Evolutionary conservation across 2,113 vertebrate genomes (phyloP), one percentile per base, ranked within the genome.

Genomic region (Entomyzon cyanotis): DNA sequence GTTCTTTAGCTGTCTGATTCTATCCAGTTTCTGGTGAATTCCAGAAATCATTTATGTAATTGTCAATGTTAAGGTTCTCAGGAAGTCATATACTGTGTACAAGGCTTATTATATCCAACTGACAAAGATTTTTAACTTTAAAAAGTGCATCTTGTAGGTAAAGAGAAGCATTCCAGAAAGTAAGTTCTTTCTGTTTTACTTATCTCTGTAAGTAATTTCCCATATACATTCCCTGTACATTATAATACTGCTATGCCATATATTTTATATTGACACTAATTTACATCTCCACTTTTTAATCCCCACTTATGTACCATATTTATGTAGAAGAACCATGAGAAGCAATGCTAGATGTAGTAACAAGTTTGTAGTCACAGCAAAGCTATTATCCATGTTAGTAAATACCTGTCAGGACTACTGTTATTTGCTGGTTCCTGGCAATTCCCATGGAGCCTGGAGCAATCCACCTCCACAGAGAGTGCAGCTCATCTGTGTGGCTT

Each of bases 131-230:
- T 95, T 94, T 69, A 81, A 90, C n/a, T 82, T 84, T 75, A 23
- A 91, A 89, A 95, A 90, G 16, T 39, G 82, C 19, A 74, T 41
- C 22, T 79, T 94, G 24, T 58, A 84, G 30, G 77, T 39, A 89
- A 91, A 85, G 42, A 62, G n/a, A 86, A 96, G 80, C 39, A 73
- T 80, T 84, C 46, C 44, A 55, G 63, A 93, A 95, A 93, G 37
- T 59, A 83, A 75, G 46, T 59, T 35, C 12, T 73, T 56, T 39
- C 39, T 71, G 49, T 78, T 84, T 55, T 78, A 50, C 17, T 85
- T 88, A 42, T 39, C 50, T 86, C 25, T 62, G 16, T 33, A 1
- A 64, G 16, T 31, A 1, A 68, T 92, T 94, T 83, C 52, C 70
- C 10, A 49, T 74, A 33, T 39, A 64, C 49, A 65, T 46, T 70